Evolutionary conservation across 2,888 invertebrate genomes (phyloP).

Genomic region (Orchesella flavescens): DNA sequence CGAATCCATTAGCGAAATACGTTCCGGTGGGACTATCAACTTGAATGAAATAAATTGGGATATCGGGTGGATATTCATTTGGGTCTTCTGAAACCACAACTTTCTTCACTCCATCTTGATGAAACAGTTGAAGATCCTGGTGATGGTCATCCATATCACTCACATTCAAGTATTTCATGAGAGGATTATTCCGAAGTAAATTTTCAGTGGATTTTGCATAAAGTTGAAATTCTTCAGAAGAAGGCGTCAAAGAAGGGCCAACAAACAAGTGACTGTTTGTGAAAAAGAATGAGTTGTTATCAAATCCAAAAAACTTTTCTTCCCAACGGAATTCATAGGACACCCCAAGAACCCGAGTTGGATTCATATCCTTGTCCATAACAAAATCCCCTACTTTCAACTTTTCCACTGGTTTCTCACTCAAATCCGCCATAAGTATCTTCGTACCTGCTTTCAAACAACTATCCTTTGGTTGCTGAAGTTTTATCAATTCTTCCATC

Average conservation of each 20-base stretch:
- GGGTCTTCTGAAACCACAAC: slow-evolving; percentile 22
- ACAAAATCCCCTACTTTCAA: slow-evolving; percentile 57
- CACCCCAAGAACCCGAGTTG: slow-evolving; percentile 46
- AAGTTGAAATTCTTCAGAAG: slow-evolving; percentile 20
- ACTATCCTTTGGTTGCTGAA: background rate
- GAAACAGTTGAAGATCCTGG: background rate
- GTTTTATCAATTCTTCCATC: background rate
- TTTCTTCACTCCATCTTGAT: background rate
- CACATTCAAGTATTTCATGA: slow-evolving; percentile 50
- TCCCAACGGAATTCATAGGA: slow-evolving; percentile 30
- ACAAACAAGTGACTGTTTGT: slow-evolving; percentile 55
- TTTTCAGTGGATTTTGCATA: slow-evolving; percentile 31
- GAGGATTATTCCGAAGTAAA: no score
- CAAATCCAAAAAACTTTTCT: slow-evolving; percentile 63
- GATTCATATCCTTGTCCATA: slow-evolving; percentile 55
- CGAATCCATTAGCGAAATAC: slow-evolving; percentile 62
- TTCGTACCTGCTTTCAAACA: slow-evolving; percentile 58
- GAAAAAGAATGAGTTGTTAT: slow-evolving; percentile 42
- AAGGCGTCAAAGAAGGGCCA: background rate
- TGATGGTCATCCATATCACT: background rate
- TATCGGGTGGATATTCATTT: slow-evolving; percentile 22
- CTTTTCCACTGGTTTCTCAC: slow-evolving; percentile 50
- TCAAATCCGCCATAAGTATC: slow-evolving; percentile 51
- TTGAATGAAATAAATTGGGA: slow-evolving; percentile 57
- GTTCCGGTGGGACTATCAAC: slow-evolving; percentile 63